phyloP scores from a whole-genome alignment of 2,113 vertebrate genomes.

The Mus spicilegus region DNA sequence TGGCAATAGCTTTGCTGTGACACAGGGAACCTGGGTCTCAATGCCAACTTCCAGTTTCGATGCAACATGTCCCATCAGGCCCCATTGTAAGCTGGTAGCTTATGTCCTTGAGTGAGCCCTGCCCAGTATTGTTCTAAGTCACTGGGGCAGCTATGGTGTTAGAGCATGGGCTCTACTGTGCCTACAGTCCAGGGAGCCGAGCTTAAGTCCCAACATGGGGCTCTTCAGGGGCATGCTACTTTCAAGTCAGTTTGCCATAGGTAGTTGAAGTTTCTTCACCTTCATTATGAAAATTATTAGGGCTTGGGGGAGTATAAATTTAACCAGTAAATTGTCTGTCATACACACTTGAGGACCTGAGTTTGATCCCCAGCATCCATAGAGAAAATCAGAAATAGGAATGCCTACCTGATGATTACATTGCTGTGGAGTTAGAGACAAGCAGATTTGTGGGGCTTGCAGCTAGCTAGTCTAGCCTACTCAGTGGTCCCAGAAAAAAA shows the following conservation, averaged over 20 bases:
- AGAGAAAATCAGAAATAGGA: not conserved
- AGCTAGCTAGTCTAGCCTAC: not conserved
- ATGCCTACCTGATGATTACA: not conserved
- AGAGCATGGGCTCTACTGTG: not conserved
- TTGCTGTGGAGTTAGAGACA: not conserved
- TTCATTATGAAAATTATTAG: not conserved
- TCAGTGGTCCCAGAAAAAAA: not conserved
- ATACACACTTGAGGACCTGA: no score
- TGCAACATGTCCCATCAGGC: constrained; percentile 59
- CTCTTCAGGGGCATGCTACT: not conserved
- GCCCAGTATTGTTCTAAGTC: constrained; percentile 45
- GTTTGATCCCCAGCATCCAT: not conserved
- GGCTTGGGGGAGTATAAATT: no score
- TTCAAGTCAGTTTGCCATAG: not conserved
- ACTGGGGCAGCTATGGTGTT: not conserved
- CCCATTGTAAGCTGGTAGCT: constrained; percentile 40
- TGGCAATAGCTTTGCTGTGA: not conserved
- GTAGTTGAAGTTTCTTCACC: not conserved
- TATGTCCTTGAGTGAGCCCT: constrained; percentile 48
- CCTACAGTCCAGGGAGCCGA: not conserved
- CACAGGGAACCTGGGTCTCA: constrained; percentile 17
- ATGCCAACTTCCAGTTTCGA: constrained; percentile 71
- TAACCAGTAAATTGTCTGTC: not conserved
- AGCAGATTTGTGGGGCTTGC: not conserved
- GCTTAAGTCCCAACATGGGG: not conserved